phyloP scores from a whole-genome alignment of 2,113 vertebrate genomes.

The Crypturellus undulatus region DNA sequence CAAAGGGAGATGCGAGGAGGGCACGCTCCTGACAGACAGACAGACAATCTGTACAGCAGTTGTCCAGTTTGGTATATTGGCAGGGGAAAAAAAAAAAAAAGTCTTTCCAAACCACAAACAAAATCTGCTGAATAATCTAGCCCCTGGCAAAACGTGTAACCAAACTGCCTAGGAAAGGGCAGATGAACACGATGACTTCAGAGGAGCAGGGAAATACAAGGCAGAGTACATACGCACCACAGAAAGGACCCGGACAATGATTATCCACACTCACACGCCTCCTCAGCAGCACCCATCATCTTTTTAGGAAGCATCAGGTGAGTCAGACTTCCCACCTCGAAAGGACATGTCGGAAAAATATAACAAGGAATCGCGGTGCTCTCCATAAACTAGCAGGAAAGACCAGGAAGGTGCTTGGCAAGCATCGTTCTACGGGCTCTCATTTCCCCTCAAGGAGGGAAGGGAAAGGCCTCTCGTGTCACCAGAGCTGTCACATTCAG shows the following conservation, averaged over 20 bases:
- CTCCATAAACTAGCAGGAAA: neutral
- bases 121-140: fast-evolving
- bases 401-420: neutral
- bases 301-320: neutral
- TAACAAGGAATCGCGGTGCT: neutral
- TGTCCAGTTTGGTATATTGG: neutral
- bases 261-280: neutral
- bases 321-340: neutral
- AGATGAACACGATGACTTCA: fast-evolving
- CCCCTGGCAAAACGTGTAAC: neutral
- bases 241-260: neutral
- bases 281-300: neutral
- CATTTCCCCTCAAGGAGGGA: neutral
- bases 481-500: neutral
- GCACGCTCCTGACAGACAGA: neutral
- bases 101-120: neutral
- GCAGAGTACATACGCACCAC: neutral
- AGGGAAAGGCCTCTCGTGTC: fast-evolving
- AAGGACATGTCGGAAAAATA: neutral
- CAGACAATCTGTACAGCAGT: neutral
- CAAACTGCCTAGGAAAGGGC: neutral
- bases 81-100: neutral
- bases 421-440: fast-evolving
- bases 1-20: neutral
- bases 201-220: neutral